Base-by-base conservation (phyloP, 2,113 vertebrate genomes). In the Condylura cristata region DNA sequence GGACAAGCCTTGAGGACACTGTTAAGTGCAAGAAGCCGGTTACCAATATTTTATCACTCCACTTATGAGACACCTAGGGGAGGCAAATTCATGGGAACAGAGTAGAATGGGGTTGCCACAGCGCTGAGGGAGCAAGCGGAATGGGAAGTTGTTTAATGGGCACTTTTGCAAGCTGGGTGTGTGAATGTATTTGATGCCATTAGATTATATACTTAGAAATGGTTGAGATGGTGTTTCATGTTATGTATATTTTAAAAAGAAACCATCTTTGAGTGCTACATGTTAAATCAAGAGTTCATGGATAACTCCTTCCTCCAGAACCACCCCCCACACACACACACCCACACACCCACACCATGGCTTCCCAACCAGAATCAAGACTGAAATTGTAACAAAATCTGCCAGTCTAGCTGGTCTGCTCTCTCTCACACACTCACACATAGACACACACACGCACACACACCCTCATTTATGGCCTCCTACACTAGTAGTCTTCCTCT, bases 111-210 rank as follows among this genome's bases (percentile, higher is more conserved):
- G 34, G 30, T 14, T 30, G 22, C 82, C 39, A 8, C 39, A 51
- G 28, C 7, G 8, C 13, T 1, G 32, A 18, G 1, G 18, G 3
- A 18, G 8, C 5, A 9, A 16, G 2, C 26, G 5, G 4, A 56
- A 56, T 56, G 44, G 26, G 9, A 26, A 8, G 3, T 0, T 20
- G 56, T 32, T 80, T 63, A 18, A 1, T 32, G 32, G 48, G 41
- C 11, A 0, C 32, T 63, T 90, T 34, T 82, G 60, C 41, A 75
- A 8, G 72, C 32, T 5, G 24, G 44, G 30, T 44, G 32, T 24
- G 4, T 11, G 11, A 56, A 14, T 17, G 8, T 9, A 4, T 9
- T 56, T 51, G 11, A 34, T 17, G 63, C 70, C 48, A 51, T 16
- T 51, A 51, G 20, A 30, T 14, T 68, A 6, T 16, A 2, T 10